Evolutionary conservation across 2,797 vertebrate genomes (phyloP).

Genomic region (Anas georgica): DNA sequence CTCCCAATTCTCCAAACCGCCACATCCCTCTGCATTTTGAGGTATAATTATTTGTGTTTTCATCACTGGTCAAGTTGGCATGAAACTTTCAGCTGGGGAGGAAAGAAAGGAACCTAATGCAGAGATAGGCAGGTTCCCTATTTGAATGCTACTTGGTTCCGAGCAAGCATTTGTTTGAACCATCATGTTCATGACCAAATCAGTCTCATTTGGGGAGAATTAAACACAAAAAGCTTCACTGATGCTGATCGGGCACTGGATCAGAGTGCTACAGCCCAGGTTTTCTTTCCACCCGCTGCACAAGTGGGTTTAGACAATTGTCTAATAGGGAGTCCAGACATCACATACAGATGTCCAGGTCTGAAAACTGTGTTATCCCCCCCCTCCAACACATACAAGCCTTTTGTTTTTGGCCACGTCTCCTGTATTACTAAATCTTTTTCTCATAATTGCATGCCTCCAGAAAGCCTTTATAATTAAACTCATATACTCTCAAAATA

Average conservation of each 20-base stretch:
- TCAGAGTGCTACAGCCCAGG: background rate
- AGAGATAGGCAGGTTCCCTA: background rate
- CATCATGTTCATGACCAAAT: background rate
- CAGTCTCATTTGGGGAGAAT: background rate
- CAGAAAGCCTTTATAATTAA: background rate
- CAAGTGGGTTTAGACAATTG: background rate
- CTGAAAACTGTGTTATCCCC: background rate
- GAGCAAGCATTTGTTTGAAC: background rate
- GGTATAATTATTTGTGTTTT: background rate
- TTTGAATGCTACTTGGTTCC: background rate
- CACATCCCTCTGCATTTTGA: background rate
- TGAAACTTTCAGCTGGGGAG: background rate
- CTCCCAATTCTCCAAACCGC: background rate
- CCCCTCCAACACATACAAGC: background rate
- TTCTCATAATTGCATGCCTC: background rate
- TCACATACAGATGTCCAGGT: background rate
- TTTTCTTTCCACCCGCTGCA: background rate
- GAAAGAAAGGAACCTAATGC: background rate
- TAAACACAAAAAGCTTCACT: background rate
- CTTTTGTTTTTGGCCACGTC: background rate
- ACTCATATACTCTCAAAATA: background rate
- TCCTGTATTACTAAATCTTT: background rate
- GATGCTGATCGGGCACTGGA: rapidly evolving
- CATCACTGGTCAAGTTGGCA: background rate
- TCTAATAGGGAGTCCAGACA: background rate